A percentile compares a stretch with the other conserved stretches of the same genome.
Evolutionary conservation across 2,888 invertebrate species (phyloP).

Genomic region (Acheta domesticus): DNA sequence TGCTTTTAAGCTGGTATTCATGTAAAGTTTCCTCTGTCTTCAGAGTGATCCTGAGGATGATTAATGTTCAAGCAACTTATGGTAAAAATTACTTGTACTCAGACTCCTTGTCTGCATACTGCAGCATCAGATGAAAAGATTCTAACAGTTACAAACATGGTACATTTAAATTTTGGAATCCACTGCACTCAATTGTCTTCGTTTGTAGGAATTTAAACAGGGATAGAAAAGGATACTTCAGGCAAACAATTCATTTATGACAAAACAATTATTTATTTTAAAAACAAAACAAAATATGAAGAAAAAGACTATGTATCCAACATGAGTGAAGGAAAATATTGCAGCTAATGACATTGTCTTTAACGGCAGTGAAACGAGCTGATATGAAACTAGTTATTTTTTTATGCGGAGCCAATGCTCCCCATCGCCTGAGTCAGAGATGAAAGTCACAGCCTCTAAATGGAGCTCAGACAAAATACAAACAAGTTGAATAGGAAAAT

Average conservation of each 20-base stretch:
- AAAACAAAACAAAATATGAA: constrained; percentile 11
- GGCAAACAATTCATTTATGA: background rate
- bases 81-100: no score
- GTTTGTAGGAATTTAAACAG: background rate
- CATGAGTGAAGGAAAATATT: background rate
- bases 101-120: background rate
- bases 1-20: background rate
- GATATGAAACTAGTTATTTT: background rate
- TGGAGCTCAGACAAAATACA: constrained; percentile 4
- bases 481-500: background rate
- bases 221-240: background rate
- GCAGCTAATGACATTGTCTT: constrained; percentile 1
- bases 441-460: background rate
- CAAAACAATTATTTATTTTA: constrained; percentile 18
- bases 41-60: no score
- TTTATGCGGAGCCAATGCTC: background rate
- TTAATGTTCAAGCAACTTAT: no score
- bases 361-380: constrained; percentile 18
- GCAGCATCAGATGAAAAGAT: background rate
- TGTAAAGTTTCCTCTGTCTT: no score
- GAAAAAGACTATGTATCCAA: background rate
- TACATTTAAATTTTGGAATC: background rate
- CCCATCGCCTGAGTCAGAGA: constrained; percentile 7
- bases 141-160: background rate
- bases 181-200: no score